Base-by-base conservation (phyloP, 2,797 vertebrate genomes). In the Allobates femoralis region DNA sequence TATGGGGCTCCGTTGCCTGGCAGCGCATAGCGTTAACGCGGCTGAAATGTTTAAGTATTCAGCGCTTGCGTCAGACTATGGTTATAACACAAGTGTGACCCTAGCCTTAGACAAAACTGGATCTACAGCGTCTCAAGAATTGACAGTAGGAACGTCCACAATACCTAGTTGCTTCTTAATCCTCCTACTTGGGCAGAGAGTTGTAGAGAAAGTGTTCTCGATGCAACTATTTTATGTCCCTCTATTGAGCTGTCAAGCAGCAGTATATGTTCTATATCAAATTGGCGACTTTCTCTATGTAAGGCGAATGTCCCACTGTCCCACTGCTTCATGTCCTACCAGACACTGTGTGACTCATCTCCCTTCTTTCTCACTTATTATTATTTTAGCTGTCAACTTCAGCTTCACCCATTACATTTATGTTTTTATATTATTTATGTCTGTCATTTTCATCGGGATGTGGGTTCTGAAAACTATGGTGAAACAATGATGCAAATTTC, bases 401-500 rank as follows among this genome's bases (percentile, higher is more conserved):
- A 51, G 69, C 76, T 79, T 83, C 50, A 58, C 21, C 75, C 74
- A 56, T 51, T 79, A 71, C n/a, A 46, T 76, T 85, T 67, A 75
- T 46, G 60, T 51, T 34, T 73, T 66, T 87, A 28, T 85, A 75
- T 88, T 85, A 88, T 88, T 88, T 81, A 88, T 81, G 77, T 71
- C 67, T 87, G 85, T 88, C 82, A 86, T 86, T 77, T 86, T 75
- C 71, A 84, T 74, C 62, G 32, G 46, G 50, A 71, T 66, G 67
- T 71, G 53, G 41, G 30, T 76, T 85, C 19, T 67, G 50, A 75
- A 84, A 53, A 75, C 71, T 64, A 46, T 75, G 51, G 34, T 55
- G 58, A 82, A 81, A 81, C 79, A 86, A 67, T 76, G 69, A 51
- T 76, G 71, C 53, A 67, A 28, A 82, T 86, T 76, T 81, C 16